Evolutionary conservation across 2,797 vertebrate genomes (phyloP), one percentile per base, ranked within the genome.

Genomic region (Cirrhinus molitorella): DNA sequence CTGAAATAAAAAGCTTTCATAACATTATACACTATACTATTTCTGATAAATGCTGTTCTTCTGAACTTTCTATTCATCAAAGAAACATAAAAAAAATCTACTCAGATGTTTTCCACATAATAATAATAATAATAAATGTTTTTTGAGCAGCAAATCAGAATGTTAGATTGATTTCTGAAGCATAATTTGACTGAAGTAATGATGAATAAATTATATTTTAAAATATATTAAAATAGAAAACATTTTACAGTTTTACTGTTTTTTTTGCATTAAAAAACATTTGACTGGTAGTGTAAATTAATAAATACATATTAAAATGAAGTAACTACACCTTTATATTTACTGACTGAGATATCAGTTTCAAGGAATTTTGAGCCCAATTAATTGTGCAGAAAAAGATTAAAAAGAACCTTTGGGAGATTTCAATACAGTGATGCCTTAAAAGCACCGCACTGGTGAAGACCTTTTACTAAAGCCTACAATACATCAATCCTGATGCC

Each of bases 401-500:
- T 21, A 7, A 31, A 72, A 51, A 19, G 3, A 74, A 55, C 11
- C 11, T 53, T 49, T 51, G 17, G 53, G 47, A 19, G 23, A 45
- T 76, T 61, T 28, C 2, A 21, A 49, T 61, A 21, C 6, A 51
- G 61, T 12, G 21, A 66, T 51, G 28, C 47, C 31, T 79, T 51
- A 19, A 47, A 53, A 37, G 21, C 74, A 59, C 4, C 37, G 17
- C 9, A 40, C 11, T 21, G 4, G 40, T 66, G 34, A 21, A 21
- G 28, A 73, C 55, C 19, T 76, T 61, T 34, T 59, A 57, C 19
- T 74, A 14, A 74, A 55, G 31, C 31, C 72, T 53, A 43, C 31
- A n/a, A 65, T 55, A 55, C n/a, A 71, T 66, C 59, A 28, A 53
- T 66, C 9, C 31, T 82, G 31, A 23, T 51, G 6, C 45, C 16